A percentile compares a stretch with the other conserved stretches of the same genome.
Evolutionary conservation across 30 jellyfish, hydroid and myxozoan genomes (phyloP).

Genomic region (Cassiopea xamachana): DNA sequence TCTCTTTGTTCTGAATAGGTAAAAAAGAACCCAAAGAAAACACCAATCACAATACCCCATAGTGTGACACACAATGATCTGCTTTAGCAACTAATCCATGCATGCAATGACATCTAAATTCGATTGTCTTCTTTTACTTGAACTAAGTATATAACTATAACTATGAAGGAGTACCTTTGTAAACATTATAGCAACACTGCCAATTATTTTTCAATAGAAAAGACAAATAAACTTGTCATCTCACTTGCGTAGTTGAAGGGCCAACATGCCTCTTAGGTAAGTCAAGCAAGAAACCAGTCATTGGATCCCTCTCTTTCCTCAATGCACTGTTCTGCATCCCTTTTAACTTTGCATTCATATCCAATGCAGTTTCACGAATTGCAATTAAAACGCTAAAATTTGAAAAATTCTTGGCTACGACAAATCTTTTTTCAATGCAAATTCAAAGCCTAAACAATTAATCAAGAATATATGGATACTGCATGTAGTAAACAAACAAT

Average conservation of each 20-base stretch:
- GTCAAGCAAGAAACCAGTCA: conserved; percentile 77
- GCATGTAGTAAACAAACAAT: too few species aligned
- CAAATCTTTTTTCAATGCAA: neutral
- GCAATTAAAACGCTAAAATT: conserved; percentile 81
- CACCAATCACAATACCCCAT: too few species aligned
- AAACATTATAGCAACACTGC: neutral
- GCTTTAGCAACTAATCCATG: too few species aligned
- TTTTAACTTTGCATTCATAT: conserved; percentile 42
- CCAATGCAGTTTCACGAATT: conserved; percentile 92
- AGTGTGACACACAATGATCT: too few species aligned
- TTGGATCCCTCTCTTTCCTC: conserved; percentile 90
- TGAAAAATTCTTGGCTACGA: neutral
- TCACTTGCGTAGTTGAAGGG: conserved; percentile 96
- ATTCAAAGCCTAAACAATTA: neutral
- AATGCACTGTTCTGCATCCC: conserved; percentile 61
- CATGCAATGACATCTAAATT: too few species aligned
- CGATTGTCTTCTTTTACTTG: too few species aligned
- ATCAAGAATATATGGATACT: too few species aligned
- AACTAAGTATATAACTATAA: too few species aligned
- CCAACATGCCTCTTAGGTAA: conserved; percentile 95
- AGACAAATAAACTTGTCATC: neutral
- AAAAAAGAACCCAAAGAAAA: too few species aligned
- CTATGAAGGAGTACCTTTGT: too few species aligned
- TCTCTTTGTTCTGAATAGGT: too few species aligned
- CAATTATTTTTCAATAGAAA: neutral